Evolutionary conservation across 2,888 invertebrate genomes (phyloP).

Genomic region (Ethmia dodecea): DNA sequence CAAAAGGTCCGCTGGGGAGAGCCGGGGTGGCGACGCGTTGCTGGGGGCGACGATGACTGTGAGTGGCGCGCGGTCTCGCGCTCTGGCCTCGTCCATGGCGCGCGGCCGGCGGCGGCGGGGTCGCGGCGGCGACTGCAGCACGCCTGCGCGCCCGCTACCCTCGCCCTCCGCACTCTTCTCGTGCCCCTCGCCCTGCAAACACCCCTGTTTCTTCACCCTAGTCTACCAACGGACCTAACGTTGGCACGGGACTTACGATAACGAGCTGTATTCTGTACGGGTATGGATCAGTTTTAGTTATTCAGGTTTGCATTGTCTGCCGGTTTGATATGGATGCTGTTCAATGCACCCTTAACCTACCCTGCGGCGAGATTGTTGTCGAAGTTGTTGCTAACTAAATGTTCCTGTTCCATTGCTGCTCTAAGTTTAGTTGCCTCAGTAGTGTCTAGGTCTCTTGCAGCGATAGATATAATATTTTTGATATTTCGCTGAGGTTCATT

Average conservation of each 20-base stretch:
- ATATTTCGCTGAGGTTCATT: too few relatives aligned
- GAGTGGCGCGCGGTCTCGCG: conserved; percentile 67
- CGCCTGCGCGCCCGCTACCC: conserved; percentile 73
- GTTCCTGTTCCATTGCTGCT: conserved; percentile 31
- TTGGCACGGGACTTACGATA: conserved; percentile 5
- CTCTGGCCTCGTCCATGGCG: conserved; percentile 67
- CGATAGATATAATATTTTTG: too few relatives aligned
- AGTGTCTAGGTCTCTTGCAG: too few relatives aligned
- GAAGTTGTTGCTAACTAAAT: conserved; percentile 17
- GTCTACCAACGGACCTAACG: conserved; percentile 39
- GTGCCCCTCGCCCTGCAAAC: conserved; percentile 63
- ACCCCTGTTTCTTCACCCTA: conserved; percentile 58
- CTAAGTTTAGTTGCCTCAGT: conserved; percentile 2
- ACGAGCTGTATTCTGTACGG: conserved; percentile 21
- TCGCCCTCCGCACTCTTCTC: too few relatives aligned
- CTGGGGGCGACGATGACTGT: conserved; percentile 80
- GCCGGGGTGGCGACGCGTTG: conserved; percentile 79
- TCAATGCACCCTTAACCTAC: conserved; percentile 73
- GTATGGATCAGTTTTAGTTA: conserved; percentile 19
- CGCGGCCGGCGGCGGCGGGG: conserved; percentile 76
- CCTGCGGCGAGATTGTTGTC: conserved; percentile 36
- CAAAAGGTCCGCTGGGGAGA: conserved; percentile 78
- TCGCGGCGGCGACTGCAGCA: conserved; percentile 77
- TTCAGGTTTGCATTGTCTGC: conserved; percentile 25
- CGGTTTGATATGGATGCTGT: conserved; percentile 46